Percentiles rank a stretch among this genome's conserved stretches.
These are phyloP conservation scores for Adelosebastes latens DNA, from an alignment of 2,797 vertebrate genomes.

Conservation along the genomic window DNA sequence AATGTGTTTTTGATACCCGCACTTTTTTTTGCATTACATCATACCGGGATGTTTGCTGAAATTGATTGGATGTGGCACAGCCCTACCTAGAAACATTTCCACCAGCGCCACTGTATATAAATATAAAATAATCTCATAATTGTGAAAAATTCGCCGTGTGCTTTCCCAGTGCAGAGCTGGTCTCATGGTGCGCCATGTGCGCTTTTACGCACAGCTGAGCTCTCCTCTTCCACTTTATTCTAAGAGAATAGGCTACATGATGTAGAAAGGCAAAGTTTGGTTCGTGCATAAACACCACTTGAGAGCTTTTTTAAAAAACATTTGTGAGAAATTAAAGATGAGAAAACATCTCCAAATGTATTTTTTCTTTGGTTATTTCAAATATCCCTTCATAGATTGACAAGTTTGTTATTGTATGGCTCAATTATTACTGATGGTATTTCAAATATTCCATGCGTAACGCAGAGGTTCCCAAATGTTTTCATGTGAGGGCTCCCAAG, in stretches of 20 bases:
- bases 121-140: background rate
- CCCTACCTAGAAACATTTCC: too few relatives aligned
- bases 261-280: background rate
- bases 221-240: background rate
- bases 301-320: background rate
- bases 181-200: background rate
- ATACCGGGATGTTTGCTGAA: too few relatives aligned
- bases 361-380: background rate
- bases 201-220: slow-evolving; percentile 16
- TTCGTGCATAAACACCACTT: slow-evolving; percentile 1
- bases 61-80: too few relatives aligned
- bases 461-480: background rate
- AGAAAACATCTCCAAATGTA: background rate
- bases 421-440: background rate
- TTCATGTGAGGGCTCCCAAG: background rate
- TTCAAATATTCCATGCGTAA: background rate
- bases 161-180: background rate
- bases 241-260: background rate
- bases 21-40: too few relatives aligned
- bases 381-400: background rate
- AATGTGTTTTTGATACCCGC: too few relatives aligned
- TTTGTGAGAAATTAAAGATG: background rate
- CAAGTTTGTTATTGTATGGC: background rate
- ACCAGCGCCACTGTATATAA: too few relatives aligned
- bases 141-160: background rate